Percentiles rank a stretch among this genome's conserved stretches.
phyloP scores from a whole-genome alignment of 2,888 invertebrate genomes.

The Malachius bipustulatus region DNA sequence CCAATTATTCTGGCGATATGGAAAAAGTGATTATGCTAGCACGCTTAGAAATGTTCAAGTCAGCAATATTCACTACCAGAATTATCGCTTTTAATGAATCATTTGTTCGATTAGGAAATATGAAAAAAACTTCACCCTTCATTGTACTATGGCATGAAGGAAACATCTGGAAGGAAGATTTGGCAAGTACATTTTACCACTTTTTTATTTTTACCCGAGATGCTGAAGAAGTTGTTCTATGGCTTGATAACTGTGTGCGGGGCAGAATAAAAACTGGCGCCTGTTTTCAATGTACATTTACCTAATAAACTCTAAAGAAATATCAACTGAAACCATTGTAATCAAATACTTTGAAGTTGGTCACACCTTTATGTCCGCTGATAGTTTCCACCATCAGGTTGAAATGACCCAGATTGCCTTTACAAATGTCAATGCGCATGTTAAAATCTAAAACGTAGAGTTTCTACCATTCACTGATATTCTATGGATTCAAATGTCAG shows the following conservation, averaged over 20 bases:
- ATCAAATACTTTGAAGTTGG: too few species aligned
- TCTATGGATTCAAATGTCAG: too few species aligned
- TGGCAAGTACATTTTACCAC: conserved; percentile 13
- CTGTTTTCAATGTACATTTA: too few species aligned
- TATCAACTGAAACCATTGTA: too few species aligned
- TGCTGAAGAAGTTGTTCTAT: conserved; percentile 13
- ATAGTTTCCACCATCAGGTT: too few species aligned
- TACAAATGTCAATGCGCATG: too few species aligned
- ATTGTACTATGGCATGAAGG: conserved; percentile 23
- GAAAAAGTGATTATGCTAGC: conserved; percentile 20
- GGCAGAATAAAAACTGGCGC: conserved; percentile 17
- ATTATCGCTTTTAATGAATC: conserved; percentile 19
- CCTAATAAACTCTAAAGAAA: too few species aligned
- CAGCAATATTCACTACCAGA: conserved; percentile 16
- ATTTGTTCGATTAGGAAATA: conserved; percentile 20
- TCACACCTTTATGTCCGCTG: too few species aligned
- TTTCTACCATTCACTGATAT: too few species aligned
- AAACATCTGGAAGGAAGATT: conserved; percentile 24
- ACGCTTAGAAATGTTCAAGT: conserved; percentile 17
- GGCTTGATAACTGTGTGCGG: conserved; percentile 17
- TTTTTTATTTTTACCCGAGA: conserved; percentile 14
- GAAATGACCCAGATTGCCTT: too few species aligned
- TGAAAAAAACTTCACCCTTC: conserved; percentile 6
- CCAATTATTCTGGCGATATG: too few species aligned
- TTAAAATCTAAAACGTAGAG: too few species aligned